Conservation (phyloP, 2,113 vertebrate species). For the Epinephelus fuscoguttatus region DNA sequence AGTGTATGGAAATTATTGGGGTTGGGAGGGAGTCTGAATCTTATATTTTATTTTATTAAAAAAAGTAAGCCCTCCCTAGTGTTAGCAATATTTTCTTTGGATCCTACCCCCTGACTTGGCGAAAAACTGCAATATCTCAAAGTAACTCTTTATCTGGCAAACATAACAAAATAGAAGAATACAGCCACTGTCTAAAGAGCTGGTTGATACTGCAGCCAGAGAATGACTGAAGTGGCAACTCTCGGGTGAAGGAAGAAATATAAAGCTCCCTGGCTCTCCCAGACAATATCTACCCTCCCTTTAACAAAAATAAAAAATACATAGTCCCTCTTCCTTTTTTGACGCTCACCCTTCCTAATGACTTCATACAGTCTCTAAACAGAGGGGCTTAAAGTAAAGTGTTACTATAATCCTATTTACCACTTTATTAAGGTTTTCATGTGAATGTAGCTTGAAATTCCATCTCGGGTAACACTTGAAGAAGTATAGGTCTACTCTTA, state of each 20-base stretch:
- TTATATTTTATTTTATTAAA: not conserved
- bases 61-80: not conserved
- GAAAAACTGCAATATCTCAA: not conserved
- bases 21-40: not conserved
- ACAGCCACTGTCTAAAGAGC: not conserved
- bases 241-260: too few species aligned
- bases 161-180: not conserved
- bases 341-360: not conserved
- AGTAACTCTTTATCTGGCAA: not conserved
- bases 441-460: not conserved
- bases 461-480: not conserved
- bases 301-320: not conserved
- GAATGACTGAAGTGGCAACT: not conserved
- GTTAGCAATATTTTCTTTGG: not conserved
- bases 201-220: not conserved
- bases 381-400: not conserved
- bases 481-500: constrained; percentile 6
- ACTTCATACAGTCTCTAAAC: constrained; percentile 6
- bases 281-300: not conserved
- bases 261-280: not conserved
- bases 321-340: not conserved
- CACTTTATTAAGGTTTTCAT: not conserved
- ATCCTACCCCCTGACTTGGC: not conserved
- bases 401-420: constrained; percentile 6
- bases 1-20: not conserved